Conservation (phyloP, 2,113 vertebrate genomes). For the Gallinago jamesoni region DNA sequence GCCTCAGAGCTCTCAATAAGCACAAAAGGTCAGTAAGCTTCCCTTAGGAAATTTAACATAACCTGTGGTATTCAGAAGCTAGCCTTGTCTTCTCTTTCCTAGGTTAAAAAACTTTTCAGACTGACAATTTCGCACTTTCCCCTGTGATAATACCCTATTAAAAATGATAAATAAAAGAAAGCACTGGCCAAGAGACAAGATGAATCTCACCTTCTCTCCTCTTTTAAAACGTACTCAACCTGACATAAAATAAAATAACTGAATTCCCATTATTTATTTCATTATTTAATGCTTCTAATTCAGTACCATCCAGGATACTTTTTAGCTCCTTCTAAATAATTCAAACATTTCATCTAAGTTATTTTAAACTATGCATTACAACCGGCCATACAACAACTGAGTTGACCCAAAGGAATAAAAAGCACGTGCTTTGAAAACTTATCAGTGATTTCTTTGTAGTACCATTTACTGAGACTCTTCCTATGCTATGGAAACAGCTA, state of each 20-base stretch:
- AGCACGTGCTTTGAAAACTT: neutral
- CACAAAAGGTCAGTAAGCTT: neutral
- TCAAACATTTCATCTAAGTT: neutral
- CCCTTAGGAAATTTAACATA: neutral
- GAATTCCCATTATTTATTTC: neutral
- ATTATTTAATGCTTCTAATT: neutral
- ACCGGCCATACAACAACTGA: neutral
- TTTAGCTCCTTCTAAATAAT: neutral
- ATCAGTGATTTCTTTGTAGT: neutral
- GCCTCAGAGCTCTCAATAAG: neutral
- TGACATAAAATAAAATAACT: too few species aligned
- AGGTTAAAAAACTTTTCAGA: neutral
- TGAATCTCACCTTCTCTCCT: neutral
- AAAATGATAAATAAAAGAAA: neutral
- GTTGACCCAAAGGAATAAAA: neutral
- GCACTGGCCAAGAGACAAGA: accelerated
- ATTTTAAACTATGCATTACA: neutral
- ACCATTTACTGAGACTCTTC: neutral
- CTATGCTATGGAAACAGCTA: neutral
- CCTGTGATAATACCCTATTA: neutral
- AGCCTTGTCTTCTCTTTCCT: neutral
- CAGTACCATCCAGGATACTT: neutral
- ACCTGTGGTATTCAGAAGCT: neutral
- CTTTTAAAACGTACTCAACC: neutral
- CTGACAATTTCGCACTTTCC: neutral